phyloP scores from a whole-genome alignment of 2,113 vertebrate genomes.

The Sialia sialis region DNA sequence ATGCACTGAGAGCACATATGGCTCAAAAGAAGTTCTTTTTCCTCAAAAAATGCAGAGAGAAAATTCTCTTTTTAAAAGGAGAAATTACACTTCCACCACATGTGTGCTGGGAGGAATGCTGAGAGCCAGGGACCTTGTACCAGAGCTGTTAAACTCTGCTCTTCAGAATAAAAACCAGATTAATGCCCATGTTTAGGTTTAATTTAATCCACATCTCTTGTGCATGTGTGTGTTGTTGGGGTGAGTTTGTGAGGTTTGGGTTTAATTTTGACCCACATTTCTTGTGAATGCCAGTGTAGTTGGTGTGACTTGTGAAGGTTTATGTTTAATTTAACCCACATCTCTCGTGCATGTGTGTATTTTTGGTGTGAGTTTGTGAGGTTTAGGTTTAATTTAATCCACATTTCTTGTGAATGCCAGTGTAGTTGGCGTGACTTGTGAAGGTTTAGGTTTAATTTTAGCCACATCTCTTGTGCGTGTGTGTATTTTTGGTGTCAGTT shows the following conservation, averaged over 20 bases:
- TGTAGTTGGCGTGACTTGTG: too few species aligned
- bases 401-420: too few species aligned
- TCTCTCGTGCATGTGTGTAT: too few species aligned
- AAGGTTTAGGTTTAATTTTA: too few species aligned
- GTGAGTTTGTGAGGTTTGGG: not conserved
- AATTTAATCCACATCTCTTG: not conserved
- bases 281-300: too few species aligned
- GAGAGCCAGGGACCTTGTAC: not conserved
- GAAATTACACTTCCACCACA: not conserved
- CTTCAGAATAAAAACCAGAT: not conserved
- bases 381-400: too few species aligned
- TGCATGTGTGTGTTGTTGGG: not conserved
- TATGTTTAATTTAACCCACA: too few species aligned
- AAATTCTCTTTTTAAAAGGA: not conserved
- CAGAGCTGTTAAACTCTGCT: not conserved
- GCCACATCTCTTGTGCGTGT: too few species aligned
- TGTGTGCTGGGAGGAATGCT: not conserved
- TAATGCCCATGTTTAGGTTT: not conserved
- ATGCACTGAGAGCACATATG: constrained; percentile 30
- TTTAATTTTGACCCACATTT: too few species aligned
- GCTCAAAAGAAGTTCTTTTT: not conserved
- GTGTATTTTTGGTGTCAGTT: too few species aligned
- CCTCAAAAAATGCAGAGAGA: not conserved
- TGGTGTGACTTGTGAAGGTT: too few species aligned
- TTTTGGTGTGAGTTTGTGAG: too few species aligned